These are phyloP conservation scores for Ormyrus thymus DNA, from an alignment of 2,888 invertebrate genomes.

Conservation along the genomic window DNA sequence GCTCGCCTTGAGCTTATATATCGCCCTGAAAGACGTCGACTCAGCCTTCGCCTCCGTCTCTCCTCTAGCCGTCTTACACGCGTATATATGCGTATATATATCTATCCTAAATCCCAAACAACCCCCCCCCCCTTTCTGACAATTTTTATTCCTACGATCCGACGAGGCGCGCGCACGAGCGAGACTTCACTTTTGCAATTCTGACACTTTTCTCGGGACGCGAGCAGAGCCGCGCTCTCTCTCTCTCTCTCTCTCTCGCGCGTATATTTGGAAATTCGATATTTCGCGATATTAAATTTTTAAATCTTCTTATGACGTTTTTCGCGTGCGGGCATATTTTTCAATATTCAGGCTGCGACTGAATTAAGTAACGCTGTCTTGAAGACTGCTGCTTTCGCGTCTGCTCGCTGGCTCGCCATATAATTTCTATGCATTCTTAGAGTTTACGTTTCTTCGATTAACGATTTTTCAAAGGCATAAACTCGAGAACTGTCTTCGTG, in stretches of 20 bases:
- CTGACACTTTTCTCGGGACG: slow-evolving; percentile 53
- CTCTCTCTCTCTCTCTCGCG: not conserved
- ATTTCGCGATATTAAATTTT: slow-evolving; percentile 57
- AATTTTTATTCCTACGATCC: slow-evolving; percentile 55
- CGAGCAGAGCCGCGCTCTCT: not conserved
- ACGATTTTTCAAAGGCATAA: too few relatives aligned
- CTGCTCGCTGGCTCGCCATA: too few relatives aligned
- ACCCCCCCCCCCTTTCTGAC: slow-evolving; percentile 48
- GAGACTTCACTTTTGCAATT: slow-evolving; percentile 56
- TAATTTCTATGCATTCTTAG: too few relatives aligned
- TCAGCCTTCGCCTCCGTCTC: slow-evolving; percentile 68
- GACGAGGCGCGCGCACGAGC: slow-evolving; percentile 28
- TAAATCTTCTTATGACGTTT: slow-evolving; percentile 47
- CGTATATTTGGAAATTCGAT: slow-evolving; percentile 56
- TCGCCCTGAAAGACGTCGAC: slow-evolving; percentile 69
- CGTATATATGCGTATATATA: slow-evolving; percentile 34
- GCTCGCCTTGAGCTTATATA: slow-evolving; percentile 55
- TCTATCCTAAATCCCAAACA: slow-evolving; percentile 58
- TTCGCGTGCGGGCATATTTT: slow-evolving; percentile 48
- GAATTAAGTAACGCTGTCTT: slow-evolving; percentile 18
- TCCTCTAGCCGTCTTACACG: slow-evolving; percentile 58
- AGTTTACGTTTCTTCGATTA: too few relatives aligned
- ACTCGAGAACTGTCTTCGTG: too few relatives aligned
- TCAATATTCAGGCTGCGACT: slow-evolving; percentile 38
- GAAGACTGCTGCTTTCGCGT: too few relatives aligned